A percentile compares a stretch with the other conserved stretches of the same genome.
Evolutionary conservation across 2,797 vertebrate species (phyloP).

Genomic region (Microctenopoma steveboyesi): DNA sequence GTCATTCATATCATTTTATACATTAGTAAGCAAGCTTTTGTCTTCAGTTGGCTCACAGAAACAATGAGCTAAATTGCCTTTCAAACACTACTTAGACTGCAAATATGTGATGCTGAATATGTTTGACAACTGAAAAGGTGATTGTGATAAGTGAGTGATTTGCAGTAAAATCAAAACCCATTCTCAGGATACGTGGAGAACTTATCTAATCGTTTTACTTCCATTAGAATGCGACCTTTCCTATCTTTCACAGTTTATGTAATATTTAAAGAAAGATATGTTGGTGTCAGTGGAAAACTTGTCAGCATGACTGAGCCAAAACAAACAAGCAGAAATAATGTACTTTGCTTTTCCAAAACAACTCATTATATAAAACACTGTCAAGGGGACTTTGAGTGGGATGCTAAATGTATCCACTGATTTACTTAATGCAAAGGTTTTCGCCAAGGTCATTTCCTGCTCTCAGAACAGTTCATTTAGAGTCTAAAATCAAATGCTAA

Average conservation of each 20-base stretch:
- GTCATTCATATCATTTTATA: background rate
- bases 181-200: constrained; percentile 29
- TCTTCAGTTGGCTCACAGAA: constrained; percentile 42
- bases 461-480: constrained; percentile 11
- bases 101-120: constrained; percentile 60
- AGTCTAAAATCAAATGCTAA: constrained; percentile 25
- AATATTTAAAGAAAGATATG: constrained; percentile 58
- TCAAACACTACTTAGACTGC: constrained; percentile 40
- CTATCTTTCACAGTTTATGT: constrained; percentile 49
- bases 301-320: constrained; percentile 4
- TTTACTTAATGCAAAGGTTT: constrained; percentile 23
- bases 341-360: constrained; percentile 19
- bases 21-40: constrained; percentile 7
- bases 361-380: constrained; percentile 20
- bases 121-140: constrained; percentile 54
- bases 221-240: constrained; percentile 41
- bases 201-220: constrained; percentile 56
- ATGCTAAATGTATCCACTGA: background rate
- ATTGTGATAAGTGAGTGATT: constrained; percentile 40
- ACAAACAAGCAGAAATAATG: constrained; percentile 41
- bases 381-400: constrained; percentile 9
- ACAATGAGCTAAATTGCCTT: constrained; percentile 38
- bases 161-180: constrained; percentile 40
- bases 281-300: constrained; percentile 52
- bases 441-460: constrained; percentile 8